Conservation (phyloP, 1,140 invertebrate species). For the Formica selysi region DNA sequence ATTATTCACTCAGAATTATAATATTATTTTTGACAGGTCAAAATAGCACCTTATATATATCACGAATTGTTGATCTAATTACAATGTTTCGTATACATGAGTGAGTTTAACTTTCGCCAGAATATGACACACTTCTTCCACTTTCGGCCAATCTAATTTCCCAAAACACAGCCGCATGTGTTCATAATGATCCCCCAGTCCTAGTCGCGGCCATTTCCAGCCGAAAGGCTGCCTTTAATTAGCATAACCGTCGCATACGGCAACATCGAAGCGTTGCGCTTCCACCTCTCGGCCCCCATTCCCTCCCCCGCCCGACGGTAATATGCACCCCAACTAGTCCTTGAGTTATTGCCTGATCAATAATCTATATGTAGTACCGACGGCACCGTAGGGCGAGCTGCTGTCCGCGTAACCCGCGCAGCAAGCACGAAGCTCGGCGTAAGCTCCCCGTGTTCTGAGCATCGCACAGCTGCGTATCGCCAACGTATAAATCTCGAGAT, state of each 20-base stretch:
- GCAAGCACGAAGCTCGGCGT: slow-evolving; percentile 68
- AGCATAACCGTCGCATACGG: slow-evolving; percentile 84
- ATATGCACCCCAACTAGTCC: slow-evolving; percentile 86
- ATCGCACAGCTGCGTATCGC: slow-evolving; percentile 81
- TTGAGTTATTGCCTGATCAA: slow-evolving; percentile 86
- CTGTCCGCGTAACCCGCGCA: slow-evolving; percentile 82
- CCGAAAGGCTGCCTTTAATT: slow-evolving; percentile 80
- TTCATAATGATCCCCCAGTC: slow-evolving; percentile 68
- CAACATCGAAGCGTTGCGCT: slow-evolving; percentile 78
- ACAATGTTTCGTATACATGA: too few species aligned
- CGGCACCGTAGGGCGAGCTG: slow-evolving; percentile 80
- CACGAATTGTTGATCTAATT: too few species aligned
- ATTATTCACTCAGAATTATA: too few species aligned
- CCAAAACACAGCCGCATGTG: slow-evolving; percentile 67
- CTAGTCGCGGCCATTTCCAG: slow-evolving; percentile 29
- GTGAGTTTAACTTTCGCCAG: slow-evolving; percentile 33
- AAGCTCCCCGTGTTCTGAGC: slow-evolving; percentile 81
- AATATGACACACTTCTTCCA: slow-evolving; percentile 43
- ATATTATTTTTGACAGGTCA: too few species aligned
- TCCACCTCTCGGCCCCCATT: slow-evolving; percentile 40
- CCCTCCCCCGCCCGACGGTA: slow-evolving; percentile 75
- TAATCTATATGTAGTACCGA: slow-evolving; percentile 84
- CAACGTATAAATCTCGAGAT: slow-evolving; percentile 71
- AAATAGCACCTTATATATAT: too few species aligned
- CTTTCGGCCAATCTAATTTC: slow-evolving; percentile 14